These are phyloP conservation scores for Phrynocephalus versicolor DNA, from an alignment of 2,113 vertebrate genomes.

Conservation along the genomic window DNA sequence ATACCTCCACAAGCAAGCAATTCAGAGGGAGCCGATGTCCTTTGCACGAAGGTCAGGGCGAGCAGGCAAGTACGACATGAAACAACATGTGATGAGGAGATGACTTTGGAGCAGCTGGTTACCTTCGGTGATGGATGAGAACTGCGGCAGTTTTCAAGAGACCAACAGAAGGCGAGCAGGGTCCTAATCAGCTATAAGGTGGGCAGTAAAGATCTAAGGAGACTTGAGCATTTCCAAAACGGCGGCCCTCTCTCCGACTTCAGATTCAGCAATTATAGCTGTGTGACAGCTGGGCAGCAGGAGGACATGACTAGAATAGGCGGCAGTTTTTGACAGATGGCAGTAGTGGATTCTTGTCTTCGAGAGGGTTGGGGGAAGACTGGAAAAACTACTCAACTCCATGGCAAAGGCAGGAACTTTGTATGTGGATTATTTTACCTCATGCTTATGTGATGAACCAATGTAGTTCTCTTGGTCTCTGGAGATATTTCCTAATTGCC, in stretches of 20 bases:
- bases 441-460: background rate
- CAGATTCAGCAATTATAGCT: conserved; percentile 71
- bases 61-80: conserved; percentile 8
- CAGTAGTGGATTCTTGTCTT: conserved; percentile 61
- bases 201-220: conserved; percentile 80
- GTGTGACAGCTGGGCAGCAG: conserved; percentile 75
- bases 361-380: conserved; percentile 19
- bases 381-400: background rate
- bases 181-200: conserved; percentile 80
- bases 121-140: conserved; percentile 76
- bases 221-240: conserved; percentile 72
- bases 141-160: conserved; percentile 67
- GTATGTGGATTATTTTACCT: background rate
- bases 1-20: background rate
- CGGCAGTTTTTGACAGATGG: conserved; percentile 73
- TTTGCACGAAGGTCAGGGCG: conserved; percentile 26
- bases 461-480: background rate
- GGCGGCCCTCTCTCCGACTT: conserved; percentile 65
- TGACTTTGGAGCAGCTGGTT: conserved; percentile 41
- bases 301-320: conserved; percentile 76
- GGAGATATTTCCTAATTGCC: background rate
- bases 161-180: conserved; percentile 78
- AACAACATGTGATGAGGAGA: conserved; percentile 3
- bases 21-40: background rate
- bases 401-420: background rate